Evolutionary conservation across 92 coral and sea anemone genomes (phyloP), one percentile per base, ranked within the genome.

Genomic region (Ricordea florida): DNA sequence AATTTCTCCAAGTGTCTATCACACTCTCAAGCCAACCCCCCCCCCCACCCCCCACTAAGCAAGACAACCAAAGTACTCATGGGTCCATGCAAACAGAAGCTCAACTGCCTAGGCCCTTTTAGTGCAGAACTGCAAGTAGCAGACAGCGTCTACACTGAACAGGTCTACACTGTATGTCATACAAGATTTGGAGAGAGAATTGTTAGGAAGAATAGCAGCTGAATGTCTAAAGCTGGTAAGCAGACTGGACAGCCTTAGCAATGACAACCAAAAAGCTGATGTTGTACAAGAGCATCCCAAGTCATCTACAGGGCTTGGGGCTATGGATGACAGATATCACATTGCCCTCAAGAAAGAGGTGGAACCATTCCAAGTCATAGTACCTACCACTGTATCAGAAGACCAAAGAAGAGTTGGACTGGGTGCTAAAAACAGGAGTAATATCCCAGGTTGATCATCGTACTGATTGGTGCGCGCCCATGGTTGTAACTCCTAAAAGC

Each of bases 301-400:
- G 56, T 24, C 68, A 22, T 68, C 68, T 50, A 46, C 31, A 42
- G 85, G 63, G 7, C 64, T 68, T 10, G 84, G 76, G 3, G 71
- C 31, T 33, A 50, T 57, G 50, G 59, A 69, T 29, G 72, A 66
- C 23, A 57, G 44, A 14, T 67, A 68, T 44, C 5, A 33, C 10
- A 66, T 67, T 23, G 56, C 70, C 6, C 57, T 76, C 44, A 76
- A 58, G 43, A 50, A 65, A 18, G 47, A 51, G 20, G 56, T 67
- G 2, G 29, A 77, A 35, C 76, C 69, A 5, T 69, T 56, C 34
- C 21, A 9, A 51, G 11, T 56, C 10, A 14, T 35, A 4, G 79
- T 71, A n/a, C 79, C 78, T 73, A 1, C 71, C 59, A 6, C 32
- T 41, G 45, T 59, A 42, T 43, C 27, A 60, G 56, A 41, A 55